These are phyloP conservation scores for Danio kyathit DNA, from an alignment of 2,797 vertebrate genomes.

Conservation along the genomic window DNA sequence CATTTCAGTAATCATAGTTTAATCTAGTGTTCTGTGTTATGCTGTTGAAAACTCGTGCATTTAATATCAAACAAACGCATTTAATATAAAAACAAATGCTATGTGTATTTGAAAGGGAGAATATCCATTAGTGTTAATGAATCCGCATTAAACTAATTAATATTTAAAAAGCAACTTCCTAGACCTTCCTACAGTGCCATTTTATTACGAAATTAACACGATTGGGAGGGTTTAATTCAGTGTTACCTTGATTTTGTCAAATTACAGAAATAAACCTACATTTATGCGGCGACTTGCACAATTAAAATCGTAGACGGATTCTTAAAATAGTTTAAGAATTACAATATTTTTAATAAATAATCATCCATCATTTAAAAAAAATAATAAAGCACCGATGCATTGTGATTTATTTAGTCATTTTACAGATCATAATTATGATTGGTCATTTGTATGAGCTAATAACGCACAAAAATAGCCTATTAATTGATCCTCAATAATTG, in stretches of 20 bases:
- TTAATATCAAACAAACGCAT: not conserved
- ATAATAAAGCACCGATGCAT: no score
- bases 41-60: not conserved
- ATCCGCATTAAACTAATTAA: not conserved
- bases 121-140: not conserved
- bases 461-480: not conserved
- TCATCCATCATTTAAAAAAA: no score
- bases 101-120: not conserved
- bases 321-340: not conserved
- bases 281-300: not conserved
- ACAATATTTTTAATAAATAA: not conserved
- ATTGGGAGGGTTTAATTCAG: not conserved
- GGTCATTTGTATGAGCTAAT: no score
- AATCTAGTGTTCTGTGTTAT: no score
- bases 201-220: not conserved
- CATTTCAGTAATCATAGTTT: no score
- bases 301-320: not conserved
- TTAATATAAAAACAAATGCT: not conserved
- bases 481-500: not conserved
- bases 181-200: not conserved
- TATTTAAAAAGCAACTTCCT: not conserved
- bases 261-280: not conserved
- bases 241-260: not conserved
- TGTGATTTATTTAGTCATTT: not conserved
- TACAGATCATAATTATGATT: not conserved